These are phyloP conservation scores for Apostichopus leukothele DNA, from an alignment of 53 echinoderm and acorn worm species.

Conservation along the genomic window DNA sequence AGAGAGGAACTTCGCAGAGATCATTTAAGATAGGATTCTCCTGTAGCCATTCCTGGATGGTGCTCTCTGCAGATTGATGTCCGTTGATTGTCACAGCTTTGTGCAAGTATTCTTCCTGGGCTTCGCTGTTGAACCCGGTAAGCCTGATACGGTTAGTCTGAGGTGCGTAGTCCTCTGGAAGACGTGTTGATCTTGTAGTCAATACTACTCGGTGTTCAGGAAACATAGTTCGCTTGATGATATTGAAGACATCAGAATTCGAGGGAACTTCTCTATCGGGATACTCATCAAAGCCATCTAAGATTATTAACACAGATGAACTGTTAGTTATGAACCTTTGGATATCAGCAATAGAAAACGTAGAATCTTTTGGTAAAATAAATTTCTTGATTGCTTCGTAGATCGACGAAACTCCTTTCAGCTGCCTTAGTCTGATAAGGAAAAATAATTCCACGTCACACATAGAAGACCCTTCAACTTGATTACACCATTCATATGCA, in stretches of 20 bases:
- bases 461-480: neutral
- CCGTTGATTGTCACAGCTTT: neutral
- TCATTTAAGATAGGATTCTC: neutral
- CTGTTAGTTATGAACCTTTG: neutral
- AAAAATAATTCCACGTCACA: neutral
- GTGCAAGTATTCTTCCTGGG: neutral
- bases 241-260: neutral
- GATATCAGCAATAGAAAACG: neutral
- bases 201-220: neutral
- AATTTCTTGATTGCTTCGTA: constrained; percentile 8
- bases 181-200: neutral
- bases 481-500: constrained; percentile 1
- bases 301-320: neutral
- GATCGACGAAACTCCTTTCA: neutral
- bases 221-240: neutral
- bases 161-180: neutral
- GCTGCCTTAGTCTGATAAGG: neutral
- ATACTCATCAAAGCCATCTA: neutral
- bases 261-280: neutral
- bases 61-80: neutral
- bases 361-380: constrained; percentile 2
- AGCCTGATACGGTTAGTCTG: neutral
- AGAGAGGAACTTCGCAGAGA: neutral
- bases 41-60: neutral
- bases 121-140: neutral